Conservation (phyloP, 2,113 vertebrate genomes). For the Forbesichthys papilliferus region DNA sequence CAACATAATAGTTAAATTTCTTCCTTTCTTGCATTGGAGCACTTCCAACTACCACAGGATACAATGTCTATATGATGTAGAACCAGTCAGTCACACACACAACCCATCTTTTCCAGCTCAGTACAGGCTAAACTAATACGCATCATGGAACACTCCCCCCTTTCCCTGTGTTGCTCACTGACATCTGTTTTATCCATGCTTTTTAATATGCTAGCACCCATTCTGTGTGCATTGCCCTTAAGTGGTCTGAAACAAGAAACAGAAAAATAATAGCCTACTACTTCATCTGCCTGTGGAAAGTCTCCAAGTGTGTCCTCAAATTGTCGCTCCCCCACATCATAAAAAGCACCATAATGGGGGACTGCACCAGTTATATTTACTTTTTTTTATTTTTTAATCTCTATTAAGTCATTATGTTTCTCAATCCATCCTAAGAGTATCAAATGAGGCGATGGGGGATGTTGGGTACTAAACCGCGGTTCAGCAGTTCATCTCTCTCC, state of each 20-base stretch:
- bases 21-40: no score
- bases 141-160: no score
- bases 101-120: no score
- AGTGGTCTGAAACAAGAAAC: neutral
- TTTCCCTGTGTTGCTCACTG: no score
- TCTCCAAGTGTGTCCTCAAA: slow-evolving; percentile 18
- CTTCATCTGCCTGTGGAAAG: slow-evolving; percentile 30
- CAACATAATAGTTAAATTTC: no score
- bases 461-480: slow-evolving; percentile 25
- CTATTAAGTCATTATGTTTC: neutral
- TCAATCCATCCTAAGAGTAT: slow-evolving; percentile 28
- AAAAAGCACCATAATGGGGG: slow-evolving; percentile 26
- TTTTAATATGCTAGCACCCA: no score
- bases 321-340: slow-evolving; percentile 17
- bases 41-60: no score
- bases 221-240: no score
- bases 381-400: slow-evolving; percentile 18
- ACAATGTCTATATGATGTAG: no score
- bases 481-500: slow-evolving; percentile 28
- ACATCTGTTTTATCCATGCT: no score
- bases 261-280: slow-evolving; percentile 32
- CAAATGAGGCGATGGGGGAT: slow-evolving; percentile 30
- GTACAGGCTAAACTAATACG: no score
- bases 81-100: no score
- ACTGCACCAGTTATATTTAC: slow-evolving; percentile 30